Evolutionary conservation across 2,888 invertebrate genomes (phyloP), one percentile per base, ranked within the genome.

Genomic region (Meteorus colon): DNA sequence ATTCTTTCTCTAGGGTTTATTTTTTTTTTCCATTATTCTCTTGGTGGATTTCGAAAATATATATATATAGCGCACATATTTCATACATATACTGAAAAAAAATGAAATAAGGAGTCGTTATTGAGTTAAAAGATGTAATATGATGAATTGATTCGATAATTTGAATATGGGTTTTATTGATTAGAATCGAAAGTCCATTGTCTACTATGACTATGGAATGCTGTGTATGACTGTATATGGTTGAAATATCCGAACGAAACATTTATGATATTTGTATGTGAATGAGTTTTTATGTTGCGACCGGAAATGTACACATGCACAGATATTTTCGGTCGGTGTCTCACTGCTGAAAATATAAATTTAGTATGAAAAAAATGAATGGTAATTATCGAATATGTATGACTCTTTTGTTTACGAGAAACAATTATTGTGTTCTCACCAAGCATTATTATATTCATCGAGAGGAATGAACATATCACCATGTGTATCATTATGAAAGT

Each of bases 321-420:
- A 59, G 45, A 24, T 27, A n/a, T 60, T 34, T 68, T 67, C 24
- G 59, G 69, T 55, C 45, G 55, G 59, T 59, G 37, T 70, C 70
- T 34, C 34, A 70, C 59, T 79, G 80, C 81, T 80, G 80, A 82
- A 84, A 84, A 84, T 81, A 83, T 41, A 83, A 80, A 78, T 78
- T 76, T 83, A 82, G 80, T 55, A 19, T 19, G 8, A 55, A 55
- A 55, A 55, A 78, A 78, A 82, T 82, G 81, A 79, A 79, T 80
- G 80, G 81, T 86, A 86, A 88, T 88, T 86, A 88, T 48, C 2
- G 84, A 81, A 79, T 86, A 84, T 84, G 59, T 68, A 3, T n/a
- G 70, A 55, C 12, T 19, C 62, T 34, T n/a, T n/a, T n/a, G n/a
- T n/a, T n/a, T n/a, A 4, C 8, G 34, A 31, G 34, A 14, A 63